phyloP scores from a whole-genome alignment of 2,797 vertebrate species.

The Spinus olivaceus region DNA sequence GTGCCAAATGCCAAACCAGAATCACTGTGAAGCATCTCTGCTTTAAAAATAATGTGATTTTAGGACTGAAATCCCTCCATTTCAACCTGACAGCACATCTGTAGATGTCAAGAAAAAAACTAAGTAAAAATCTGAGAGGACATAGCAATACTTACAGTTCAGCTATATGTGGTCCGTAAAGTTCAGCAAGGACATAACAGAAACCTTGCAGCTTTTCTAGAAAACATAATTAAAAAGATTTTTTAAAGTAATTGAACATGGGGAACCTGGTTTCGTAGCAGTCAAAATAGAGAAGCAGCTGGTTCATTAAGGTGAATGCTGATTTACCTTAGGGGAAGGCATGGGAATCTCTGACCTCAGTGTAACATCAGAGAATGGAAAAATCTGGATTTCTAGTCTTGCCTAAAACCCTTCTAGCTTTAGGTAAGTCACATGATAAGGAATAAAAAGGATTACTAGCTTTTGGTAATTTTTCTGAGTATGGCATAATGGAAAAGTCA shows the following conservation, averaged over 20 bases:
- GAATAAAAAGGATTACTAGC: background rate
- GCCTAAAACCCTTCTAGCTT: background rate
- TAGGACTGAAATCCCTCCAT: background rate
- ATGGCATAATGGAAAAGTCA: background rate
- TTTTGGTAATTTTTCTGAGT: background rate
- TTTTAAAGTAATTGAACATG: background rate
- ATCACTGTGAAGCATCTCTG: background rate
- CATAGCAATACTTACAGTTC: constrained; percentile 71
- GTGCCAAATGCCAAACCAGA: background rate
- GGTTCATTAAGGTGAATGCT: background rate
- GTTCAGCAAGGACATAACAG: constrained; percentile 57
- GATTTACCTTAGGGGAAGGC: background rate
- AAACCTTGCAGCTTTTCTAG: constrained; percentile 68
- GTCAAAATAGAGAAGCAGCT: background rate
- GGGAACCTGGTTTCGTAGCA: background rate
- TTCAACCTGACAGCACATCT: background rate
- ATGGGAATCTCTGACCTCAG: background rate
- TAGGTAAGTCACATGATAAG: background rate
- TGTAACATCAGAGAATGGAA: background rate
- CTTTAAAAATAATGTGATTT: background rate
- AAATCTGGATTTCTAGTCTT: background rate
- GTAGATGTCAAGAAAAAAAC: background rate
- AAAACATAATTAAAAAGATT: constrained; percentile 17
- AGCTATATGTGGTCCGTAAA: constrained; percentile 68
- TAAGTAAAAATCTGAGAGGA: background rate